Evolutionary conservation across 2,113 vertebrate genomes (phyloP).

Genomic region (Callospermophilus lateralis): DNA sequence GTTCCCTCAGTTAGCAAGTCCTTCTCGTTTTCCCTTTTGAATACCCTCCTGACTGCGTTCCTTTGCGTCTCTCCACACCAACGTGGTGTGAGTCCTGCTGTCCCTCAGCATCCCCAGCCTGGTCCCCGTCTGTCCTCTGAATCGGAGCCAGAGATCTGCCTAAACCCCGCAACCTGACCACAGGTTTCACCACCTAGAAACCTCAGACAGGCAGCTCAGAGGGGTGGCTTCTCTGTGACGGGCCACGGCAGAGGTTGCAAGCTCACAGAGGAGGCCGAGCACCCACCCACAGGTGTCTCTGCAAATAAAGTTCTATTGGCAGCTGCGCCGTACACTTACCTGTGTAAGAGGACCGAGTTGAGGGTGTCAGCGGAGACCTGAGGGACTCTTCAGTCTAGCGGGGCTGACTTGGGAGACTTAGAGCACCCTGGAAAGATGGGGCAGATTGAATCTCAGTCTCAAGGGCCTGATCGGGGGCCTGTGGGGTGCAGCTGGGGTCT

Average conservation of each 20-base stretch:
- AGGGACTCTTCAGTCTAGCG: not conserved
- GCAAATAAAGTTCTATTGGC: constrained; percentile 9
- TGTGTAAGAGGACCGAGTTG: not conserved
- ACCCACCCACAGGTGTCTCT: not conserved
- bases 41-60: not conserved
- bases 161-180: not conserved
- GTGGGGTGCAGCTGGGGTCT: too few relatives aligned
- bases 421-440: not conserved
- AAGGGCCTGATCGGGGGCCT: too few relatives aligned
- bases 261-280: not conserved
- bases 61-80: not conserved
- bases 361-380: not conserved
- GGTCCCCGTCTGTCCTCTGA: not conserved
- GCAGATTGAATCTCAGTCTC: not conserved
- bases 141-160: not conserved
- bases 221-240: not conserved
- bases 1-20: accelerated
- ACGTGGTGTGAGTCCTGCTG: not conserved
- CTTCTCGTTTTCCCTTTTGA: not conserved
- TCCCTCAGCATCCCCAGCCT: not conserved
- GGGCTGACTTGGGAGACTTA: not conserved
- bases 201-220: not conserved
- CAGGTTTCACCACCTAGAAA: not conserved
- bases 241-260: not conserved
- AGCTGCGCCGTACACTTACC: not conserved